Evolutionary conservation across 2,888 invertebrate species (phyloP).

Genomic region (Cephus spinipes): DNA sequence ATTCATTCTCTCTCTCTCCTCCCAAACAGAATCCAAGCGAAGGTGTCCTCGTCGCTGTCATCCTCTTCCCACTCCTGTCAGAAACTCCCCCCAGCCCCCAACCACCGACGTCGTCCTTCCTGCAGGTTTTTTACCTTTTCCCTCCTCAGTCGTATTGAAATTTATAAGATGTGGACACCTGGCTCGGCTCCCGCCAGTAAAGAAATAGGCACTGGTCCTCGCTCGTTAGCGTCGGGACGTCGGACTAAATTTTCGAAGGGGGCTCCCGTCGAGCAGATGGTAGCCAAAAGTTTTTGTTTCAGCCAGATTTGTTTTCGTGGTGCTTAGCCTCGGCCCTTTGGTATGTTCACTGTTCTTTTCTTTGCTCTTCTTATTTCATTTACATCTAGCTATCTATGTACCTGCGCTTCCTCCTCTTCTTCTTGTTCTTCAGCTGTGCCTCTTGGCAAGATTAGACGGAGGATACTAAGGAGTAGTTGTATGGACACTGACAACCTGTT

Average conservation of each 20-base stretch:
- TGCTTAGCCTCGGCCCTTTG: slow-evolving; percentile 26
- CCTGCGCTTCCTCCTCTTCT: no score
- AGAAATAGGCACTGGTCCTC: slow-evolving; percentile 33
- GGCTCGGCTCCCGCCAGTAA: slow-evolving; percentile 35
- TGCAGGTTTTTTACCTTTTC: slow-evolving; percentile 38
- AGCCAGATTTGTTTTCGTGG: slow-evolving; percentile 56
- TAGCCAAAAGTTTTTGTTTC: slow-evolving; percentile 54
- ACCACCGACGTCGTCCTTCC: slow-evolving; percentile 28
- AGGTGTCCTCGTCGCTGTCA: slow-evolving; percentile 10
- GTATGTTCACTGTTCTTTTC: slow-evolving; percentile 4
- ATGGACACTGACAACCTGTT: slow-evolving; percentile 12
- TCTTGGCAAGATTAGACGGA: not conserved
- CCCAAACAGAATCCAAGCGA: no score
- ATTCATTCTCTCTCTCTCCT: no score
- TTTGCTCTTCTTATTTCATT: slow-evolving; percentile 2
- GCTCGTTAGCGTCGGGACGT: not conserved
- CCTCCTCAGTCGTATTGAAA: slow-evolving; percentile 49
- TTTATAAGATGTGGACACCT: slow-evolving; percentile 58
- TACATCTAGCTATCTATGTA: no score
- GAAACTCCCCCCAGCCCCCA: slow-evolving; percentile 17
- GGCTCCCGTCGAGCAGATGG: slow-evolving; percentile 46
- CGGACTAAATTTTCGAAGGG: slow-evolving; percentile 5
- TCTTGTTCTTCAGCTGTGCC: no score
- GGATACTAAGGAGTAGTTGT: no score
- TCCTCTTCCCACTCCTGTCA: slow-evolving; percentile 11